Evolutionary conservation across 2,113 vertebrate species (phyloP).

Genomic region (Glaucomys volans): DNA sequence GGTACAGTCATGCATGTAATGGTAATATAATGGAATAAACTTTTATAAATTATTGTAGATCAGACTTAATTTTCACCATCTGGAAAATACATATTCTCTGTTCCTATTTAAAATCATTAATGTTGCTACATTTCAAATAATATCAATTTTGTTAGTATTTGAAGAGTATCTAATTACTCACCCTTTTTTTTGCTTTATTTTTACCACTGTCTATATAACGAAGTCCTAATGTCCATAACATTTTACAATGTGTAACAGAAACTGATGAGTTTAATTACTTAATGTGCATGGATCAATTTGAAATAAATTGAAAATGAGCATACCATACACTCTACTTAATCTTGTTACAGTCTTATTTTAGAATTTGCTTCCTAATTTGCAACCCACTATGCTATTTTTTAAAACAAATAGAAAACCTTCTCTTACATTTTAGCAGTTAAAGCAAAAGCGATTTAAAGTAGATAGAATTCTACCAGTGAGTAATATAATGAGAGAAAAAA

Average conservation of each 20-base stretch:
- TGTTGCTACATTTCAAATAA: constrained; percentile 23
- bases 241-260: constrained; percentile 70
- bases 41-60: constrained; percentile 29
- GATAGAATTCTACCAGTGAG: not conserved
- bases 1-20: not conserved
- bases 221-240: constrained; percentile 66
- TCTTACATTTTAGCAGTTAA: constrained; percentile 17
- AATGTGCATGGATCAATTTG: constrained; percentile 62
- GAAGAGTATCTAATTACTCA: constrained; percentile 32
- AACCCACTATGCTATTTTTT: constrained; percentile 35
- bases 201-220: constrained; percentile 13
- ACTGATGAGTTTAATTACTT: constrained; percentile 72
- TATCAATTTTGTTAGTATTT: constrained; percentile 51
- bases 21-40: not conserved
- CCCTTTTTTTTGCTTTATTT: constrained; percentile 37
- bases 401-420: constrained; percentile 42
- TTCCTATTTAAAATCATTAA: constrained; percentile 37
- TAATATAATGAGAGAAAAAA: not conserved
- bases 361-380: constrained; percentile 64
- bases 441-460: constrained; percentile 1
- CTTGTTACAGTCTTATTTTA: constrained; percentile 58
- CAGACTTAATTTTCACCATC: not conserved
- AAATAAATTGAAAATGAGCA: constrained; percentile 71
- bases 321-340: constrained; percentile 41
- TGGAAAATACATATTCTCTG: constrained; percentile 15